Conservation (phyloP, 1,140 invertebrate genomes). For the Bombyx mori region DNA sequence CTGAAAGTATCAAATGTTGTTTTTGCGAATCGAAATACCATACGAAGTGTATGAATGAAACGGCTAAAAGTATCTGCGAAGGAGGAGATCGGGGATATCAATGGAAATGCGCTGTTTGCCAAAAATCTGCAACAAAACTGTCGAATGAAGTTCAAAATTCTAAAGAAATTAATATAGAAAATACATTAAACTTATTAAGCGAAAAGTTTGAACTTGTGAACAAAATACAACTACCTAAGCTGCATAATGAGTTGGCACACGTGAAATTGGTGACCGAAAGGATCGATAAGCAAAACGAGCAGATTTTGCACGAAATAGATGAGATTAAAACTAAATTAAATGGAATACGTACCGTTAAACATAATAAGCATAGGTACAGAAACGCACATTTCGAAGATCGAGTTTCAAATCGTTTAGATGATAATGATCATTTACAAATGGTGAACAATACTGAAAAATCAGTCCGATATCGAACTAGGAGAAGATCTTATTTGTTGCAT, state of each 20-base stretch:
- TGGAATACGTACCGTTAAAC: neutral
- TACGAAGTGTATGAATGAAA: slow-evolving; percentile 22
- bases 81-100: slow-evolving; percentile 28
- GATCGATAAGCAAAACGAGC: slow-evolving; percentile 41
- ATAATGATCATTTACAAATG: slow-evolving; percentile 10
- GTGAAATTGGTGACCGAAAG: slow-evolving; percentile 33
- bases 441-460: slow-evolving; percentile 19
- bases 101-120: slow-evolving; percentile 45
- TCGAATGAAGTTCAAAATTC: slow-evolving; percentile 4
- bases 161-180: slow-evolving; percentile 16
- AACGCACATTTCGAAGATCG: slow-evolving; percentile 15
- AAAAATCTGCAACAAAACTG: slow-evolving; percentile 18
- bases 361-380: slow-evolving; percentile 17
- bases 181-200: slow-evolving; percentile 25
- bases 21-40: slow-evolving; percentile 37
- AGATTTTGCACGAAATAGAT: slow-evolving; percentile 33
- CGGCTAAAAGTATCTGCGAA: slow-evolving; percentile 18
- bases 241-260: slow-evolving; percentile 38
- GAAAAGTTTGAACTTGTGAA: slow-evolving; percentile 53
- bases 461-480: slow-evolving; percentile 27
- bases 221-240: slow-evolving; percentile 50
- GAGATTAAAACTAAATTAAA: slow-evolving; percentile 18
- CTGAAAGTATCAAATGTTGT: slow-evolving; percentile 32
- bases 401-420: neutral
- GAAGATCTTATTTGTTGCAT: slow-evolving; percentile 30